phyloP scores from a whole-genome alignment of 1,140 invertebrate genomes.

The Drosophila setifemur region DNA sequence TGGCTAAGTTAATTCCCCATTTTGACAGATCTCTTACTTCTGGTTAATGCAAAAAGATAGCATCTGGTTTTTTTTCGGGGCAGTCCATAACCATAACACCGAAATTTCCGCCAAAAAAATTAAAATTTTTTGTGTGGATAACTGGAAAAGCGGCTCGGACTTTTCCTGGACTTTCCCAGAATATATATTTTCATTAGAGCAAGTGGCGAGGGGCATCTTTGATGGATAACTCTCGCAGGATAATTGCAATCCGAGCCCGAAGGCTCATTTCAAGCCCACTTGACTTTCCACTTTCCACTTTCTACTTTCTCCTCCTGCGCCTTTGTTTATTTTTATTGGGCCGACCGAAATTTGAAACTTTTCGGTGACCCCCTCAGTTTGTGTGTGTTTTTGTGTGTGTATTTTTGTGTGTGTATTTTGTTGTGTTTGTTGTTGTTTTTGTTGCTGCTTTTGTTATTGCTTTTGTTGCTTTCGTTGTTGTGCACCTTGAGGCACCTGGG shows the following conservation, averaged over 20 bases:
- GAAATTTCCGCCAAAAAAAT: conserved; percentile 3
- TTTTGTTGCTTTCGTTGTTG: neutral
- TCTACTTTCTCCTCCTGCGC: neutral
- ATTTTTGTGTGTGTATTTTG: no score
- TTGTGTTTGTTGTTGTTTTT: no score
- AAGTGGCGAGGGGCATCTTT: conserved; percentile 22
- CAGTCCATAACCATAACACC: conserved; percentile 29
- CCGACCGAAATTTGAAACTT: conserved; percentile 64
- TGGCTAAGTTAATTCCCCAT: neutral
- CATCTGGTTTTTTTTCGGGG: conserved; percentile 21
- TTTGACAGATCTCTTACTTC: conserved; percentile 13
- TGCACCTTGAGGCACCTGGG: conserved; percentile 43
- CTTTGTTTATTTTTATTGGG: conserved; percentile 51
- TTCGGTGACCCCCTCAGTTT: conserved; percentile 10
- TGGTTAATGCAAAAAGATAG: conserved; percentile 13
- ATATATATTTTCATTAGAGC: conserved; percentile 52
- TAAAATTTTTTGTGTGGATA: neutral
- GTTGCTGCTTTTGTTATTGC: no score
- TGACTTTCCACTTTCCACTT: neutral
- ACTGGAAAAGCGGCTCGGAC: neutral
- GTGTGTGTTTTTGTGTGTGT: neutral
- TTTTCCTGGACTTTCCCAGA: neutral
- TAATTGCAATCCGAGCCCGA: conserved; percentile 65
- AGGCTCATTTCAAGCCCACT: conserved; percentile 5
- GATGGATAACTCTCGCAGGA: conserved; percentile 62